Conservation (phyloP, 37 sponge, comb jelly and placozoan genomes). For the Aphrocallistes beatrix region DNA sequence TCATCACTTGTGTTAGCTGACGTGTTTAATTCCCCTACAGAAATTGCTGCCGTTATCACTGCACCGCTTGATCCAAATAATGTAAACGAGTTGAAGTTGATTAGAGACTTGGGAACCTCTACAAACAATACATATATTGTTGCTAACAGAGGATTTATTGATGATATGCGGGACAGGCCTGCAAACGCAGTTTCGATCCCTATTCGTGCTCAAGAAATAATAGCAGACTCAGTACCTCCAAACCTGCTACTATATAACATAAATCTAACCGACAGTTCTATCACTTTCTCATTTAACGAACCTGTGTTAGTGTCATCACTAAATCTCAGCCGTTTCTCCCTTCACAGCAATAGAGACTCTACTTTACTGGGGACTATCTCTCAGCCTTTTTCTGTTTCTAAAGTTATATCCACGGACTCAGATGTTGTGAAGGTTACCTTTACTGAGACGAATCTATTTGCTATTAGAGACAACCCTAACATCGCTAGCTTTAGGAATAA, state of each 20-base stretch:
- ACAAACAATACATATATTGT: slow-evolving; percentile 55
- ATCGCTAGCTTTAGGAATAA: background rate
- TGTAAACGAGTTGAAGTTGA: slow-evolving; percentile 35
- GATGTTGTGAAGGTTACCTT: background rate
- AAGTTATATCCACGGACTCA: background rate
- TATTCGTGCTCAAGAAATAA: background rate
- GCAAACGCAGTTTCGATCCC: background rate
- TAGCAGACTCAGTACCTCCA: background rate
- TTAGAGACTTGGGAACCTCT: slow-evolving; percentile 41
- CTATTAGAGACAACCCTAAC: background rate
- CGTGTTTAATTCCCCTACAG: background rate
- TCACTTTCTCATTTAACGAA: slow-evolving; percentile 21
- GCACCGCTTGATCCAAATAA: slow-evolving; percentile 36
- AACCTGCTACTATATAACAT: background rate
- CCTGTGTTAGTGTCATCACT: background rate
- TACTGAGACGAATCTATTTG: background rate
- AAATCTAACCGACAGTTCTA: slow-evolving; percentile 21
- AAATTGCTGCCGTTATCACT: background rate
- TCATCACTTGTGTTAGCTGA: background rate
- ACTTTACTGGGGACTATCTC: background rate
- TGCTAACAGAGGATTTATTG: slow-evolving; percentile 38
- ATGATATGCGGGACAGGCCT: slow-evolving; percentile 29
- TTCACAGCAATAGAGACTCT: background rate
- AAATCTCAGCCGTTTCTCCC: background rate
- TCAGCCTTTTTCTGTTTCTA: background rate